Evolutionary conservation across 2,113 vertebrate species (phyloP).

Genomic region (Prionailurus bengalensis): DNA sequence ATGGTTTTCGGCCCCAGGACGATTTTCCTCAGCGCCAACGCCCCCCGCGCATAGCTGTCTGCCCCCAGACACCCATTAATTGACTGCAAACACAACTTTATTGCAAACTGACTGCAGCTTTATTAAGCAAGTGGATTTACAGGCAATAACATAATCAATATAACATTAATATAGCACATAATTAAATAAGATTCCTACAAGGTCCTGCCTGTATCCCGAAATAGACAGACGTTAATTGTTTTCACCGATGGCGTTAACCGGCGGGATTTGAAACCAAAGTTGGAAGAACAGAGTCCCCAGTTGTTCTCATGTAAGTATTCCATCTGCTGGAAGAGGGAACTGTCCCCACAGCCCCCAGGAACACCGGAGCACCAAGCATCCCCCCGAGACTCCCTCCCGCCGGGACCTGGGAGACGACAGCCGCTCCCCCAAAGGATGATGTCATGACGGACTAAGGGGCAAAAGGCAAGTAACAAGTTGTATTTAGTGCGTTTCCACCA

Average conservation of each 20-base stretch:
- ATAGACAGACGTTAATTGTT: conserved; percentile 80
- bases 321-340: not conserved
- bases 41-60: conserved; percentile 51
- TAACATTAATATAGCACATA: conserved; percentile 88
- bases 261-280: not conserved
- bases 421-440: not conserved
- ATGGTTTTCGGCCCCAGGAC: conserved; percentile 16
- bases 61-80: conserved; percentile 84
- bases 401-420: too few relatives aligned
- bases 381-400: not conserved
- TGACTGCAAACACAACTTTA: conserved; percentile 86
- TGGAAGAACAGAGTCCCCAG: conserved; percentile 22
- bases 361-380: not conserved
- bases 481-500: not conserved
- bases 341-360: not conserved
- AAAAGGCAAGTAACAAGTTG: not conserved
- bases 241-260: conserved; percentile 49
- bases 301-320: conserved; percentile 8
- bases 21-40: not conserved
- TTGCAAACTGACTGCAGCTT: conserved; percentile 86
- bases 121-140: conserved; percentile 89
- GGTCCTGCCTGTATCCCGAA: conserved; percentile 81
- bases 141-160: conserved; percentile 89
- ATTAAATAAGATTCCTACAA: conserved; percentile 87
- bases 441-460: not conserved